Evolutionary conservation across 2,888 invertebrate genomes (phyloP).

Genomic region (Ectobius pallidus): DNA sequence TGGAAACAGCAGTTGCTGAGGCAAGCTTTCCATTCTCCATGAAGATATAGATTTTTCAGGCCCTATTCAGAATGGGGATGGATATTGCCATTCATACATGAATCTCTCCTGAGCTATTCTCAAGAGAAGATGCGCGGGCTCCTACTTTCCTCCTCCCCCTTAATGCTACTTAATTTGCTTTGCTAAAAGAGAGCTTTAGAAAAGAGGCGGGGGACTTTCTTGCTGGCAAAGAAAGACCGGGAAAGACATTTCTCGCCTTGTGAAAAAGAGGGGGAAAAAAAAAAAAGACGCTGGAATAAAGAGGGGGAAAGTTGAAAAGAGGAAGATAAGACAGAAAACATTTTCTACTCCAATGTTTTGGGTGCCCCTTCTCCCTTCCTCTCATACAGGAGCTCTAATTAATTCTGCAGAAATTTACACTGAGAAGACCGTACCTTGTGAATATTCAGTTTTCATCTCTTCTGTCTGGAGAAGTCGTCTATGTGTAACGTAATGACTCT

Average conservation of each 20-base stretch:
- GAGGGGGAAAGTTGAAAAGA: not conserved
- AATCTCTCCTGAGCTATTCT: constrained; percentile 3
- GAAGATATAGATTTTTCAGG: too few species aligned
- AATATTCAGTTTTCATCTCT: too few species aligned
- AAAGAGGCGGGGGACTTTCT: constrained; percentile 3
- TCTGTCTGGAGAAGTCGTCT: too few species aligned
- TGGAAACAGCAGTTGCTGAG: too few species aligned
- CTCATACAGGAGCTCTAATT: not conserved
- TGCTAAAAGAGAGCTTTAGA: constrained; percentile 24
- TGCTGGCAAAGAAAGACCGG: constrained; percentile 12
- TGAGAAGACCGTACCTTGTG: too few species aligned
- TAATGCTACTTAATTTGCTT: constrained; percentile 35
- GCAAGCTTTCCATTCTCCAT: too few species aligned
- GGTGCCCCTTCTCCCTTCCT: too few species aligned
- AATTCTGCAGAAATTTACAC: not conserved
- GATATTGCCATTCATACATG: not conserved
- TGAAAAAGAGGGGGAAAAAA: not conserved
- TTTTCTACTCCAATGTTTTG: too few species aligned
- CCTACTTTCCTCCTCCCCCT: not conserved
- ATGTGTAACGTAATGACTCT: too few species aligned
- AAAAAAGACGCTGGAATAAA: too few species aligned
- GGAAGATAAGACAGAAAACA: not conserved
- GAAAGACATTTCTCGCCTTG: not conserved
- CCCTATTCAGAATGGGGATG: too few species aligned
- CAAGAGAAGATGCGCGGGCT: not conserved